Percentiles rank a stretch among this genome's conserved stretches.
Conservation (phyloP, 2,797 vertebrate genomes). For the Bovichtus diacanthus region DNA sequence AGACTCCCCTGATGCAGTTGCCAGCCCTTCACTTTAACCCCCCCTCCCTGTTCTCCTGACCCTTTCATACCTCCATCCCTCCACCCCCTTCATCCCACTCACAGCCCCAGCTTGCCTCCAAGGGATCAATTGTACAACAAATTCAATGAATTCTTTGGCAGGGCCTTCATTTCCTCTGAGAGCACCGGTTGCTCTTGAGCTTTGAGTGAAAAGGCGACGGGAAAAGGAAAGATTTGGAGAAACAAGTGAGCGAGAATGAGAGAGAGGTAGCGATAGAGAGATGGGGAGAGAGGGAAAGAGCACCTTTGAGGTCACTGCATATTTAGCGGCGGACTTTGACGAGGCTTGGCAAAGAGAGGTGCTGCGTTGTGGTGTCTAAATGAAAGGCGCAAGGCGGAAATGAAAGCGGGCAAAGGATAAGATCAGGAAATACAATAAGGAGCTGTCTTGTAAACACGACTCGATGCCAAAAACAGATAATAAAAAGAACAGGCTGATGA, state of each 20-base stretch:
- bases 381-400: slow-evolving; percentile 82
- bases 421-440: slow-evolving; percentile 82
- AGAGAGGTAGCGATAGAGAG: slow-evolving; percentile 4
- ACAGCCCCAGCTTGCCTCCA: slow-evolving; percentile 60
- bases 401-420: slow-evolving; percentile 83
- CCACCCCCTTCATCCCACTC: slow-evolving; percentile 30
- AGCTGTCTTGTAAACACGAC: slow-evolving; percentile 82
- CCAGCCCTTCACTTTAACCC: slow-evolving; percentile 72
- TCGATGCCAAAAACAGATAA: slow-evolving; percentile 78
- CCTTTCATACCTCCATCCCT: slow-evolving; percentile 39
- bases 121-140: slow-evolving; percentile 81
- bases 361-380: slow-evolving; percentile 67
- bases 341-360: slow-evolving; percentile 67
- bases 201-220: slow-evolving; percentile 63
- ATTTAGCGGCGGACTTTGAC: slow-evolving; percentile 70
- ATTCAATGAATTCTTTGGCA: slow-evolving; percentile 82
- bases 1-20: slow-evolving; percentile 69
- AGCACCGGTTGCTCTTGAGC: slow-evolving; percentile 67
- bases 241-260: slow-evolving; percentile 17
- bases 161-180: slow-evolving; percentile 80
- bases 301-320: slow-evolving; percentile 63
- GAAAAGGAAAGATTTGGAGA: slow-evolving; percentile 30
- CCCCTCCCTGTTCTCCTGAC: slow-evolving; percentile 59
- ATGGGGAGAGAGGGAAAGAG: slow-evolving; percentile 1
- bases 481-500: slow-evolving; percentile 77